A percentile compares a stretch with the other conserved stretches of the same genome.
These are phyloP conservation scores for Gobius niger DNA, from an alignment of 2,113 vertebrate genomes.

Conservation along the genomic window DNA sequence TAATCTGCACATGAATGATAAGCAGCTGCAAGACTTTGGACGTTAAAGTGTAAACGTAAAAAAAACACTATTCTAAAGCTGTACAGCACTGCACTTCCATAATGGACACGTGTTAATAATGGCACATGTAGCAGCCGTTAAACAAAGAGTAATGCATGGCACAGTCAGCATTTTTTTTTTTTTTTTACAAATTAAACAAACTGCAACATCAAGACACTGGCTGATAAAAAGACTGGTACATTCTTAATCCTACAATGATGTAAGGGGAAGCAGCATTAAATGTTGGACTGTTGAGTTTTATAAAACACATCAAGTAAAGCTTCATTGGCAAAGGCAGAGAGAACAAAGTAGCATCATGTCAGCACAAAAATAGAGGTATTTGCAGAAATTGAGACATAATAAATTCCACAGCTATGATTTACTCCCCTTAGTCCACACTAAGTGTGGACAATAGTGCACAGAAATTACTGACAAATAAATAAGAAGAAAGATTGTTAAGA, in stretches of 20 bases:
- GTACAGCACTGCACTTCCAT: neutral
- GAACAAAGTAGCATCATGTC: slow-evolving; percentile 18
- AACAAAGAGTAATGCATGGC: slow-evolving; percentile 28
- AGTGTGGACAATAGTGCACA: slow-evolving; percentile 9
- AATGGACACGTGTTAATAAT: slow-evolving; percentile 31
- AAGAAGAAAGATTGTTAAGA: neutral
- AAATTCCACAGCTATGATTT: slow-evolving; percentile 24
- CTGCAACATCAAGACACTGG: slow-evolving; percentile 2
- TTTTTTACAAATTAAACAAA: no score
- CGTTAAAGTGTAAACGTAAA: slow-evolving; percentile 10
- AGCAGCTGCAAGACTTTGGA: slow-evolving; percentile 18
- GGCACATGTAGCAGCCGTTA: slow-evolving; percentile 57
- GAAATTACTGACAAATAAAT: neutral
- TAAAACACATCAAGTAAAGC: slow-evolving; percentile 22
- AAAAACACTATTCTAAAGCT: neutral
- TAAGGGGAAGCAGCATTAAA: slow-evolving; percentile 19
- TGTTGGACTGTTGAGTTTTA: slow-evolving; percentile 5
- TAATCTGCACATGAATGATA: slow-evolving; percentile 22
- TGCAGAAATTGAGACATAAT: slow-evolving; percentile 26
- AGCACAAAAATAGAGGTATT: slow-evolving; percentile 51
- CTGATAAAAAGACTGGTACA: slow-evolving; percentile 35
- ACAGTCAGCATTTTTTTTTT: slow-evolving; percentile 30
- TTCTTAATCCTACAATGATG: slow-evolving; percentile 36
- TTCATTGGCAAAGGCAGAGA: slow-evolving; percentile 40
- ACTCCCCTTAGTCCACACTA: slow-evolving; percentile 9